Conservation (phyloP, 2,888 invertebrate species). For the Acanthosoma haemorrhoidale region DNA sequence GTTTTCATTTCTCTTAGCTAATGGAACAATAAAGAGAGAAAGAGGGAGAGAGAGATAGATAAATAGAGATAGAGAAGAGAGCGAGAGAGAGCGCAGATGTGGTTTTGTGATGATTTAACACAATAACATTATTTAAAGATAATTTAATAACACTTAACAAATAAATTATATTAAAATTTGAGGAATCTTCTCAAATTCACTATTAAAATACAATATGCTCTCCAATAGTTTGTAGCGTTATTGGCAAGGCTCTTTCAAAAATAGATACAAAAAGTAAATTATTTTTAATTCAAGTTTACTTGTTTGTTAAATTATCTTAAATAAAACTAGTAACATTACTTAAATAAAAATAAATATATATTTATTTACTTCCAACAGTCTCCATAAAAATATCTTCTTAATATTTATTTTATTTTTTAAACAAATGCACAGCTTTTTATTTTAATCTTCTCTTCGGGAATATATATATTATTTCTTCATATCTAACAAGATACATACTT, state of each 20-base stretch:
- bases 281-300: neutral
- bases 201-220: neutral
- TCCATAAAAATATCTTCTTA: neutral
- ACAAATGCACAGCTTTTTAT: neutral
- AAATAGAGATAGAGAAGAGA: no score
- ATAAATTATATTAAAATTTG: no score
- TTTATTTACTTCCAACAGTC: neutral
- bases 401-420: neutral
- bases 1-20: no score
- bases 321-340: neutral
- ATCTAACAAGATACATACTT: conserved; percentile 2
- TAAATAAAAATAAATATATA: conserved; percentile 6
- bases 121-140: no score
- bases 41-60: no score
- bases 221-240: neutral
- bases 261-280: neutral
- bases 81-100: no score
- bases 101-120: no score
- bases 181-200: neutral
- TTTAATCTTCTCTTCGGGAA: neutral
- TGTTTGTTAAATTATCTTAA: neutral
- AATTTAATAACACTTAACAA: no score
- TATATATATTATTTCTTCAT: neutral
- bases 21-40: no score
- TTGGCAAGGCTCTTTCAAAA: no score